phyloP scores from a whole-genome alignment of 2,888 invertebrate species.

The Tupiocoris notatus region DNA sequence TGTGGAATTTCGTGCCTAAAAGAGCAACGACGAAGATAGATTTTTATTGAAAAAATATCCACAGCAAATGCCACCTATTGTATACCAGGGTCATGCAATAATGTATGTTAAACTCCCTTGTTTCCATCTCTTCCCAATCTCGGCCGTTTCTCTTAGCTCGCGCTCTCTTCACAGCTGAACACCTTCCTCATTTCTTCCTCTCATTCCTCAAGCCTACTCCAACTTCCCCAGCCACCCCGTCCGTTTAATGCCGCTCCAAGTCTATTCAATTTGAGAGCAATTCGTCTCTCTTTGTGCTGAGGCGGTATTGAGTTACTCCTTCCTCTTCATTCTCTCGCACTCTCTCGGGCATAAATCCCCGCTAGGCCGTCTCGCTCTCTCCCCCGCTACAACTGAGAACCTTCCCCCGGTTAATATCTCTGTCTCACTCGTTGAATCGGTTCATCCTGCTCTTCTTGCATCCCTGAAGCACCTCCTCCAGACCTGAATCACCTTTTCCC shows the following conservation, averaged over 20 bases:
- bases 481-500: too few relatives aligned
- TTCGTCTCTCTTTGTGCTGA: constrained; percentile 46
- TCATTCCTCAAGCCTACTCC: background rate
- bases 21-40: too few relatives aligned
- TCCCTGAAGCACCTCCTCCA: too few relatives aligned
- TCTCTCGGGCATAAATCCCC: background rate
- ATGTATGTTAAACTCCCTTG: background rate
- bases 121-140: background rate
- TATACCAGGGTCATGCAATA: background rate
- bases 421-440: background rate
- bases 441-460: too few relatives aligned
- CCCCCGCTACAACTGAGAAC: too few relatives aligned
- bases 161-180: constrained; percentile 1
- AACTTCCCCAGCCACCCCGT: background rate
- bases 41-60: too few relatives aligned
- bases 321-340: background rate
- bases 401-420: too few relatives aligned
- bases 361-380: too few relatives aligned
- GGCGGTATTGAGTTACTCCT: constrained; percentile 42
- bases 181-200: constrained; percentile 2
- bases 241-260: constrained; percentile 43
- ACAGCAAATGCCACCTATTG: background rate
- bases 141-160: too few relatives aligned
- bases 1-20: too few relatives aligned
- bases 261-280: constrained; percentile 46